These are phyloP conservation scores for Sceloporus tristichus DNA, from an alignment of 2,113 vertebrate species.

Conservation along the genomic window DNA sequence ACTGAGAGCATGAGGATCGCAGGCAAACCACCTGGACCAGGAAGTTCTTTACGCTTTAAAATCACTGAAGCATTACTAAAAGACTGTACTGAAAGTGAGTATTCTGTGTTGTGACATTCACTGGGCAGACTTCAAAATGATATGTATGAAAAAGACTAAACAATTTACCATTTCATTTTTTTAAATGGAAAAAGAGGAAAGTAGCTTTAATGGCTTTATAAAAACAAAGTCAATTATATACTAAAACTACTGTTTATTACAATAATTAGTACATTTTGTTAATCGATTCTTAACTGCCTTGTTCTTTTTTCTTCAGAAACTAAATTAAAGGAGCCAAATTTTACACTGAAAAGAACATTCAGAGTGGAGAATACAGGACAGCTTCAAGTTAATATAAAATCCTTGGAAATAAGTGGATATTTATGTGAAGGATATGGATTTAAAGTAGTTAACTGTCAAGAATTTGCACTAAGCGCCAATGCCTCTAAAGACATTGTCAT, in stretches of 20 bases:
- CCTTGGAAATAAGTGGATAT: conserved; percentile 93
- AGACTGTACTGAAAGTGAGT: conserved; percentile 97
- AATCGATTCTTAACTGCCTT: conserved; percentile 22
- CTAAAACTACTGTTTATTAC: neutral
- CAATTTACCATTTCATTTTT: neutral
- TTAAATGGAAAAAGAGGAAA: neutral
- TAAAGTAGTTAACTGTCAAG: conserved; percentile 97
- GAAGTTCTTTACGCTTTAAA: conserved; percentile 95
- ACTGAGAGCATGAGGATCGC: conserved; percentile 91
- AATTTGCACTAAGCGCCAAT: conserved; percentile 94
- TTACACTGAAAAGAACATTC: conserved; percentile 92
- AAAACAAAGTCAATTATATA: neutral
- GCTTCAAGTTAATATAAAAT: conserved; percentile 89
- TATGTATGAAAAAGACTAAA: neutral
- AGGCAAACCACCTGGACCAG: conserved; percentile 90
- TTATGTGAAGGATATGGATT: conserved; percentile 97
- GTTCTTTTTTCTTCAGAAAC: conserved; percentile 79
- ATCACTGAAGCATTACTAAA: conserved; percentile 95
- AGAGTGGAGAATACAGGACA: conserved; percentile 95
- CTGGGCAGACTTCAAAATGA: neutral
- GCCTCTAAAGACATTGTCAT: conserved; percentile 95
- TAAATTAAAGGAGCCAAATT: conserved; percentile 93
- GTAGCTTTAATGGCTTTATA: neutral
- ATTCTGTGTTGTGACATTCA: conserved; percentile 3
- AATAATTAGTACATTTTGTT: neutral